Evolutionary conservation across 2,797 vertebrate genomes (phyloP).

Genomic region (Margarornis squamiger): DNA sequence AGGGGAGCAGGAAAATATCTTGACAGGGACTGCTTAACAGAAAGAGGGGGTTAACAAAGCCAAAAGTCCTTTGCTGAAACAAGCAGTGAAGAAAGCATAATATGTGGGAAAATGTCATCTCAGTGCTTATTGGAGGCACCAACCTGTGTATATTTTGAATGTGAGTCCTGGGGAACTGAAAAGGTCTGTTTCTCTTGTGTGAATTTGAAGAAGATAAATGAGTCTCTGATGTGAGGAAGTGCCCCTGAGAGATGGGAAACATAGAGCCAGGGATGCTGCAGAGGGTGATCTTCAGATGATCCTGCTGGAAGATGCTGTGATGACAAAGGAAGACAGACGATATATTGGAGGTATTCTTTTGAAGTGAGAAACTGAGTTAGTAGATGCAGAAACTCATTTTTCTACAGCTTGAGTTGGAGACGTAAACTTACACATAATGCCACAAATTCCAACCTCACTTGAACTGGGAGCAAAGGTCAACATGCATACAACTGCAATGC

Average conservation of each 20-base stretch:
- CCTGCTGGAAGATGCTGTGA: not conserved
- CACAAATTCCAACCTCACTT: not conserved
- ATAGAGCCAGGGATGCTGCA: not conserved
- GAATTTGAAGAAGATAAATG: not conserved
- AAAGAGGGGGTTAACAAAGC: not conserved
- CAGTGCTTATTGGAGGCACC: not conserved
- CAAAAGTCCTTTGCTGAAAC: not conserved
- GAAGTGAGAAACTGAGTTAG: not conserved
- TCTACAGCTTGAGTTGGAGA: not conserved
- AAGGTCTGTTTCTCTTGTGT: not conserved
- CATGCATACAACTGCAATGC: fast-evolving
- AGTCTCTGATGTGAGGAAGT: not conserved
- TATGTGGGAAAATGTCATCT: not conserved
- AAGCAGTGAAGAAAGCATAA: not conserved
- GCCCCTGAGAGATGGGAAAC: not conserved
- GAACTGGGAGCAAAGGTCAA: not conserved
- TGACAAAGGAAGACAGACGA: not conserved
- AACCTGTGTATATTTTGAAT: not conserved
- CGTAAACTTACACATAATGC: not conserved
- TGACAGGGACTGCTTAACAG: not conserved
- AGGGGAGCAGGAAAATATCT: not conserved
- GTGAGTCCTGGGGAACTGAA: not conserved
- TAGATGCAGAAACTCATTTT: not conserved
- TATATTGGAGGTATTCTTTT: not conserved
- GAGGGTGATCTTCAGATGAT: not conserved